Conservation (phyloP, 2,888 invertebrate species). For the Punctoribates punctum region DNA sequence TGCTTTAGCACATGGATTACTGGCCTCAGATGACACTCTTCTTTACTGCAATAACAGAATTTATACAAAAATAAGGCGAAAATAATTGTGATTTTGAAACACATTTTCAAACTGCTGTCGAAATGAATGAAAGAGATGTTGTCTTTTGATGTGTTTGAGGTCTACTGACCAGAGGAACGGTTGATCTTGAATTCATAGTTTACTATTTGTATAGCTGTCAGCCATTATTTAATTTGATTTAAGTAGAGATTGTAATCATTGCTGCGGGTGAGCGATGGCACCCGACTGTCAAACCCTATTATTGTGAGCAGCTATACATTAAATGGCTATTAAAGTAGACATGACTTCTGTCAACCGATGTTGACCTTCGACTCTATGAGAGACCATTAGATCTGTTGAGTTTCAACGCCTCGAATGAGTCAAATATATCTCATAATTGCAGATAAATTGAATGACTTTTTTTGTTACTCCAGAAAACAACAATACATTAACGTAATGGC, state of each 20-base stretch:
- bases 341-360: slow-evolving; percentile 1
- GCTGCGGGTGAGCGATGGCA: not conserved
- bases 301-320: not conserved
- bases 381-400: not conserved
- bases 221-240: not conserved
- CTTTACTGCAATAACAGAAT: slow-evolving; percentile 52
- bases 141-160: not conserved
- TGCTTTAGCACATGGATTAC: slow-evolving; percentile 86
- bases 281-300: slow-evolving; percentile 8
- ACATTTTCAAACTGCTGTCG: not conserved
- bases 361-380: slow-evolving; percentile 6
- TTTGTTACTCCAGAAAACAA: not conserved
- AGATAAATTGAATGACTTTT: slow-evolving; percentile 2
- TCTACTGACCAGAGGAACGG: slow-evolving; percentile 12
- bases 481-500: slow-evolving; percentile 3
- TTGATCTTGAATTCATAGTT: slow-evolving; percentile 24
- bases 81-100: not conserved
- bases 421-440: not conserved
- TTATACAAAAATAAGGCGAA: not conserved
- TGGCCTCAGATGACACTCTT: slow-evolving; percentile 85
- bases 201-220: not conserved
- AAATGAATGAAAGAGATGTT: not conserved
- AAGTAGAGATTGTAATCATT: not conserved
- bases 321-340: not conserved
- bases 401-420: too few relatives aligned